Evolutionary conservation across 1,140 invertebrate species (phyloP), one percentile per base, ranked within the genome.

Genomic region (Bombus waltoni): DNA sequence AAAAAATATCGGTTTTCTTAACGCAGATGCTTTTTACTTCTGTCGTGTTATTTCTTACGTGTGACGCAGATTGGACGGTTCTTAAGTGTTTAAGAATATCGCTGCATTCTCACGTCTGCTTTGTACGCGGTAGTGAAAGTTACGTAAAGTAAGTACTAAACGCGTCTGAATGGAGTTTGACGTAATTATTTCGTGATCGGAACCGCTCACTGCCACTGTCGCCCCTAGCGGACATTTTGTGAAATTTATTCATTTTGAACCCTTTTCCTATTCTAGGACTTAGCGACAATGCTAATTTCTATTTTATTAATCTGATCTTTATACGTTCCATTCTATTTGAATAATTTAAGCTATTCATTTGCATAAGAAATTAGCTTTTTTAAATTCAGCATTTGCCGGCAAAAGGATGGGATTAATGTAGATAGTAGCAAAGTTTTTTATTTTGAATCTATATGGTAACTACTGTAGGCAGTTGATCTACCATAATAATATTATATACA

Each of bases 91-190:
- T 57, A 71, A 84, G 66, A 72, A 79, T 84, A 79, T 75, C 47
- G 65, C 57, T 78, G 65, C 74, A 78, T 78, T 83, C 47, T 83
- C 65, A 59, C 74, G 44, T 83, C 47, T 70, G 59, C 65, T 66
- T 78, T 70, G 74, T 47, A 35, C n/a, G 47, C 38, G 59, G 42
- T n/a, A 75, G 65, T 83, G 82, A 83, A 83, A 83, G 74, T 83
- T 83, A 83, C 74, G 65, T 83, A 78, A 83, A 83, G 38, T 28
- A 83, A 83, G 28, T n/a, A 70, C 65, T 75, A 70, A 78, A 57
- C 62, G 8, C 38, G 44, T 77, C 38, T 77, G 42, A 78, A 78
- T 83, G 65, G 38, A 78, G 82, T 57, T 53, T 32, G 22, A 42
- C 65, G 74, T 53, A 66, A 78, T 83, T 68, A 57, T 77, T 40